Evolutionary conservation across 2,113 vertebrate species (phyloP).

Genomic region (Coptodon rendalli): DNA sequence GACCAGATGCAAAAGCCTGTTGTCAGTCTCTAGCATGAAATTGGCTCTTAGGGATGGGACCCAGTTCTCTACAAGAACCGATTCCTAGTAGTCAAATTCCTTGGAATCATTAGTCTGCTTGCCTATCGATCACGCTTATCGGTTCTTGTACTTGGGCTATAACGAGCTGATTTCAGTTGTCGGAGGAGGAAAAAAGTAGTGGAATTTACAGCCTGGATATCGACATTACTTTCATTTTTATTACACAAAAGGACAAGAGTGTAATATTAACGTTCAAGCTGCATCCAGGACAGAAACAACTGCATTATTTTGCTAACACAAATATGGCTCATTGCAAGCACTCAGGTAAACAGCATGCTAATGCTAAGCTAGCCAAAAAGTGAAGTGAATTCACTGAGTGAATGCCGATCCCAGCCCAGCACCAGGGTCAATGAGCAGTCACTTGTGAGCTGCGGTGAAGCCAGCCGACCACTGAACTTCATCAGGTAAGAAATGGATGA

Average conservation of each 20-base stretch:
- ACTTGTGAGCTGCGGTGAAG: not conserved
- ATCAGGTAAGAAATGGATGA: not conserved
- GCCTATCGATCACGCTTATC: not conserved
- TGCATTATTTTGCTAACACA: not conserved
- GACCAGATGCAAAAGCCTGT: not conserved
- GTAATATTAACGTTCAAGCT: not conserved
- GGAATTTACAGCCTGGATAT: not conserved
- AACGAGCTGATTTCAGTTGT: not conserved
- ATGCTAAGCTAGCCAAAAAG: not conserved
- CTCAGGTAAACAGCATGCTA: not conserved
- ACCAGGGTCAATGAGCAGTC: not conserved
- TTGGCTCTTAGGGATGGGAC: not conserved
- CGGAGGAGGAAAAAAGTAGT: not conserved
- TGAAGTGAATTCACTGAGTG: not conserved
- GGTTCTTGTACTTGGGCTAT: accelerated
- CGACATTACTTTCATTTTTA: not conserved
- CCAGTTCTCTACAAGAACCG: not conserved
- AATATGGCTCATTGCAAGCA: not conserved
- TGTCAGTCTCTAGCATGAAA: not conserved
- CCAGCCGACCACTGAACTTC: not conserved
- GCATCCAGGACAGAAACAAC: not conserved
- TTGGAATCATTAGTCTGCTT: not conserved
- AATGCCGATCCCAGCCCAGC: not conserved
- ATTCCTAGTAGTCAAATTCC: not conserved
- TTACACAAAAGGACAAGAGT: not conserved